These are phyloP conservation scores for Channa striata DNA, from an alignment of 2,797 vertebrate genomes.

Conservation along the genomic window DNA sequence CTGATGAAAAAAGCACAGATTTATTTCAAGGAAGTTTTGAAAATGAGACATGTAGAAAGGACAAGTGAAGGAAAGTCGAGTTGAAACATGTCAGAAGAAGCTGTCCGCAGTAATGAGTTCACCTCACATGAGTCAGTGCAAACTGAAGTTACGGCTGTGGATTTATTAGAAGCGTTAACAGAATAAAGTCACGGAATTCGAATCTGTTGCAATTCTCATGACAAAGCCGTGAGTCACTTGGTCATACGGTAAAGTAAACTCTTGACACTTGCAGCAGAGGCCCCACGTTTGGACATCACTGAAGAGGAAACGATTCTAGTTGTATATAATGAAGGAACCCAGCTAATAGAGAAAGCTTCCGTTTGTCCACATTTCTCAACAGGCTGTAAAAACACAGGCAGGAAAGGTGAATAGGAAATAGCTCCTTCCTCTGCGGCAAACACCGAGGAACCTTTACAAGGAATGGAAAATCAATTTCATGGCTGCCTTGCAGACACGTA, in stretches of 20 bases:
- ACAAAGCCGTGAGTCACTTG: neutral
- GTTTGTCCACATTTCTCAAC: constrained; percentile 6
- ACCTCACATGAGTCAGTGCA: constrained; percentile 21
- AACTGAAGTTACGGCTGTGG: neutral
- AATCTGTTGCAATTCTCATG: neutral
- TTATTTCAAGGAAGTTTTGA: constrained; percentile 1
- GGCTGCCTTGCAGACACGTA: constrained; percentile 12
- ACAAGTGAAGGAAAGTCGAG: neutral
- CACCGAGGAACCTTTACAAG: constrained; percentile 16
- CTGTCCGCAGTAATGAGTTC: neutral
- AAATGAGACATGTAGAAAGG: constrained; percentile 1
- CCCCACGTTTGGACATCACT: neutral
- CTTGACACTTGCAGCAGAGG: neutral
- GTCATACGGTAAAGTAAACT: neutral
- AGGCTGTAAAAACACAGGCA: constrained; percentile 48
- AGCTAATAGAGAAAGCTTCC: constrained; percentile 8
- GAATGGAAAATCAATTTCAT: constrained; percentile 28
- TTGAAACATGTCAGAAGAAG: constrained; percentile 4
- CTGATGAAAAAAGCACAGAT: neutral
- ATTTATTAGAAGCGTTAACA: neutral
- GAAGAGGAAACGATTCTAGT: neutral
- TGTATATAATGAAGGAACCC: neutral
- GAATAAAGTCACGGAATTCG: neutral
- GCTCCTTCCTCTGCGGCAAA: constrained; percentile 56
- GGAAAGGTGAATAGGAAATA: constrained; percentile 54